A percentile compares a stretch with the other conserved stretches of the same genome.
Evolutionary conservation across 2,888 invertebrate species (phyloP).

Genomic region (Drosophila helvetica): DNA sequence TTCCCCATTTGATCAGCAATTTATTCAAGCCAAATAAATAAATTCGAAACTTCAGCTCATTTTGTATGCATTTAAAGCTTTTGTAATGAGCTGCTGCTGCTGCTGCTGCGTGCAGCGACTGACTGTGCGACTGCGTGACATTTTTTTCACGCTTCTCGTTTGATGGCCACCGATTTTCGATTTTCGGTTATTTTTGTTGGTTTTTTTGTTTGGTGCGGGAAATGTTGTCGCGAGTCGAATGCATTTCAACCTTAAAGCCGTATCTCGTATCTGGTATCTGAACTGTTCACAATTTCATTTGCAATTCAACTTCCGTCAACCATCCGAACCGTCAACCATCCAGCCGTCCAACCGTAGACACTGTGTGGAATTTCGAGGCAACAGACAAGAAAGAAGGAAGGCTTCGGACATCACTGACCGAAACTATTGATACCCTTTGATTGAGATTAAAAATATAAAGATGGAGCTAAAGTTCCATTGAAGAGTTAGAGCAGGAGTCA

Average conservation of each 20-base stretch:
- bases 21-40: conserved; percentile 54
- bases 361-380: conserved; percentile 48
- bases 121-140: conserved; percentile 2
- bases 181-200: conserved; percentile 4
- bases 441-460: no score
- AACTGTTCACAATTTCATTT: conserved; percentile 63
- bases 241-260: conserved; percentile 52
- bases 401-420: neutral
- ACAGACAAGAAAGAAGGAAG: neutral
- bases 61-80: conserved; percentile 80
- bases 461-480: no score
- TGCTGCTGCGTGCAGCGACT: no score
- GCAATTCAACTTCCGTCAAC: conserved; percentile 76
- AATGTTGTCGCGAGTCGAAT: conserved; percentile 49
- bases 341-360: conserved; percentile 26
- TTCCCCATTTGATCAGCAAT: conserved; percentile 17
- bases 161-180: conserved; percentile 26
- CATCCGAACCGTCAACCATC: conserved; percentile 8
- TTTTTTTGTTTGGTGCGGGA: conserved; percentile 23
- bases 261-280: conserved; percentile 33
- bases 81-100: conserved; percentile 55
- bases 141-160: conserved; percentile 37
- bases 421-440: neutral
- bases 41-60: conserved; percentile 64
- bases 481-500: no score